These are phyloP conservation scores for Vireo griseus DNA, from an alignment of 2,797 vertebrate genomes.

Conservation along the genomic window DNA sequence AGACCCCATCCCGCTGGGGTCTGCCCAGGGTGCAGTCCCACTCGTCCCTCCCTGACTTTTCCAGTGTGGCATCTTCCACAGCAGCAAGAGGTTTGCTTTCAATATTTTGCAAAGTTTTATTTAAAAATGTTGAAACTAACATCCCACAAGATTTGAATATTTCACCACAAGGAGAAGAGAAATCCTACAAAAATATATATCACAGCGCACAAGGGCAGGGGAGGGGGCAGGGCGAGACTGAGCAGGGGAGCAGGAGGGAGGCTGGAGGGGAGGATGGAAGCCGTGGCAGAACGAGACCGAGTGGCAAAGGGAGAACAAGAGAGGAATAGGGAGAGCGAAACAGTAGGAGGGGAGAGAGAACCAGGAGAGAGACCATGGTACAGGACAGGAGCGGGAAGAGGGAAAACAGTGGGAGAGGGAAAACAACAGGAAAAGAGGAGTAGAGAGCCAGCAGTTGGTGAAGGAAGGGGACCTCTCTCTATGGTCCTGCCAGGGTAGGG, in stretches of 20 bases:
- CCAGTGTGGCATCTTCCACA: not conserved
- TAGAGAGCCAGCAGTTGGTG: not conserved
- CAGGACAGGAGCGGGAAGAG: not conserved
- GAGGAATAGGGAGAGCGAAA: not conserved
- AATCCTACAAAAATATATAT: conserved; percentile 84
- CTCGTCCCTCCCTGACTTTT: not conserved
- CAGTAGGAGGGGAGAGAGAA: not conserved
- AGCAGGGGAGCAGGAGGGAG: conserved; percentile 4
- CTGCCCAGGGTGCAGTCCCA: not conserved
- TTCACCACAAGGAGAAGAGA: conserved; percentile 78
- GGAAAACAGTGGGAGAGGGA: not conserved
- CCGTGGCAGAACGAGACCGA: not conserved
- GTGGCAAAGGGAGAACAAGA: not conserved
- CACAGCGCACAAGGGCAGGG: conserved; percentile 71
- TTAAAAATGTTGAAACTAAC: conserved; percentile 81
- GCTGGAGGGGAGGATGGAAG: not conserved
- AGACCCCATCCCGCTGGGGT: not conserved
- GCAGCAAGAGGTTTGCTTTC: conserved; percentile 19
- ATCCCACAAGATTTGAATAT: conserved; percentile 80
- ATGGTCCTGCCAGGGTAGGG: not conserved
- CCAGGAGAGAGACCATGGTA: not conserved
- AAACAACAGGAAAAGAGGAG: conserved; percentile 6
- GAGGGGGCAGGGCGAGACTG: conserved; percentile 24
- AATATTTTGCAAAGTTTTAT: conserved; percentile 82
- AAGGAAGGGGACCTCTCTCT: not conserved